Conservation (phyloP, 2,113 vertebrate genomes). For the Otus sunia region DNA sequence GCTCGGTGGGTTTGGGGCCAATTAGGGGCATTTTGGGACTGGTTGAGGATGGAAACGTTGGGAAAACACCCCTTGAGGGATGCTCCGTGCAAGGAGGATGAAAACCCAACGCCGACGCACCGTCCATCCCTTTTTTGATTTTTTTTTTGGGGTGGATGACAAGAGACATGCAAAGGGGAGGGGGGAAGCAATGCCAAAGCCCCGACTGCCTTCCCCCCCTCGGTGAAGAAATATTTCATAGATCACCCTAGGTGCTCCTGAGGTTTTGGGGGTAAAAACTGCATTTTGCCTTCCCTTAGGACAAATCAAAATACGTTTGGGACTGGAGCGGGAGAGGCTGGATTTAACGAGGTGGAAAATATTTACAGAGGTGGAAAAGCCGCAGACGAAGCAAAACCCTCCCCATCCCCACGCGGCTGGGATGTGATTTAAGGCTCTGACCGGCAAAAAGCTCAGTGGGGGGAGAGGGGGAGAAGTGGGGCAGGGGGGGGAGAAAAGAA, state of each 20-base stretch:
- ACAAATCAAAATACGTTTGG: background rate
- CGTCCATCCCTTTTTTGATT: background rate
- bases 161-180: background rate
- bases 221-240: background rate
- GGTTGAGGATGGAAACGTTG: background rate
- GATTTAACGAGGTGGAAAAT: background rate
- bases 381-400: background rate
- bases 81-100: background rate
- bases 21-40: background rate
- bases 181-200: background rate
- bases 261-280: background rate
- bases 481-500: accelerated
- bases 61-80: background rate
- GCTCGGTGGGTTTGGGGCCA: background rate
- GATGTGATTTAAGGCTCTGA: constrained; percentile 22
- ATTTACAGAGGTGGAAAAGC: background rate
- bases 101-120: accelerated
- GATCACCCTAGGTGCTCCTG: constrained; percentile 55
- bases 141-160: background rate
- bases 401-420: background rate
- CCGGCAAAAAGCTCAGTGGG: constrained; percentile 42
- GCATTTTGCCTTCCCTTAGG: background rate
- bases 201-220: background rate
- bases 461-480: background rate
- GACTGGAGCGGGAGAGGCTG: background rate